A percentile compares a stretch with the other conserved stretches of the same genome.
phyloP scores from a whole-genome alignment of 2,888 invertebrate species.

The Xestia rhomboidea region DNA sequence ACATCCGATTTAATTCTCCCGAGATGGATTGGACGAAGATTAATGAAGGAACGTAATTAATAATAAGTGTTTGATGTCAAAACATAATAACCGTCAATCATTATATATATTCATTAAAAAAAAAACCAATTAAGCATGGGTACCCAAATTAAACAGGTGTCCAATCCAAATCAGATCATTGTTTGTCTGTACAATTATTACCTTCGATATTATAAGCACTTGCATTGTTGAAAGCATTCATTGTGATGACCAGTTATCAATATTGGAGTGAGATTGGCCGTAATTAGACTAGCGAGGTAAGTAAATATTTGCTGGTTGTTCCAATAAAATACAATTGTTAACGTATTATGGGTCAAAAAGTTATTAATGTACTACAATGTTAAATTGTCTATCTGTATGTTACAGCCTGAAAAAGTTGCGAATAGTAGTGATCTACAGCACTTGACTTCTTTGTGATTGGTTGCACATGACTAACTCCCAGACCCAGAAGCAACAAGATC shows the following conservation, averaged over 20 bases:
- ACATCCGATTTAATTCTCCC: constrained; percentile 7
- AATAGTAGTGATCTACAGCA: background rate
- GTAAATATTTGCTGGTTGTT: background rate
- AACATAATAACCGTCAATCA: constrained; percentile 12
- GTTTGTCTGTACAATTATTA: background rate
- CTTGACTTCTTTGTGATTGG: too few species aligned
- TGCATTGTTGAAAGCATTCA: background rate
- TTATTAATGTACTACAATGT: too few species aligned
- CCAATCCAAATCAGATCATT: constrained; percentile 2
- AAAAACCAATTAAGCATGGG: constrained; percentile 24
- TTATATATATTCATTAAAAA: constrained; percentile 10
- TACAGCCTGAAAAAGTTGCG: too few species aligned
- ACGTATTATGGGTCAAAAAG: too few species aligned
- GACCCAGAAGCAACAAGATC: background rate
- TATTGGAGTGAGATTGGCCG: background rate
- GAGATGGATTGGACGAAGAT: background rate
- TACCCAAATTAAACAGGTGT: constrained; percentile 31
- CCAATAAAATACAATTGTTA: too few species aligned
- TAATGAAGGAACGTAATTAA: constrained; percentile 23
- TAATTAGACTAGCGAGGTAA: background rate
- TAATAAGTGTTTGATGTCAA: constrained; percentile 19
- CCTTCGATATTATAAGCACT: background rate
- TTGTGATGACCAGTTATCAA: background rate
- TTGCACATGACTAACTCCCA: background rate
- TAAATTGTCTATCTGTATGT: too few species aligned